These are phyloP conservation scores for Mystacides longicornis DNA, from an alignment of 2,888 invertebrate genomes.

Conservation along the genomic window DNA sequence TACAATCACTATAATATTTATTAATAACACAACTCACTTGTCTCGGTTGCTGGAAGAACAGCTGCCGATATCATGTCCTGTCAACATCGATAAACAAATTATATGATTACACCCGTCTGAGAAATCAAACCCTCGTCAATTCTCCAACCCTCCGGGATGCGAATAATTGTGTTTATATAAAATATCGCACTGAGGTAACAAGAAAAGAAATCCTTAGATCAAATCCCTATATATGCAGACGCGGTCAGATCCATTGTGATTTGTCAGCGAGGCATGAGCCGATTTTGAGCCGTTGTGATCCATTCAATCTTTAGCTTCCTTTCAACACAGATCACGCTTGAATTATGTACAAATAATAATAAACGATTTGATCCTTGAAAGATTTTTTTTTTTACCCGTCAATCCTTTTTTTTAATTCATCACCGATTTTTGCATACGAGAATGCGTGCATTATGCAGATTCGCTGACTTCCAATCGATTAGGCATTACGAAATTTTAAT, in stretches of 20 bases:
- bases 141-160: slow-evolving; percentile 8
- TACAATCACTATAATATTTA: too few relatives aligned
- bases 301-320: slow-evolving; percentile 10
- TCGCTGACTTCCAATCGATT: neutral
- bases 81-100: slow-evolving; percentile 1
- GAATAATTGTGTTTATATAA: slow-evolving; percentile 24
- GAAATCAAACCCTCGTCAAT: slow-evolving; percentile 6
- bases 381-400: too few relatives aligned
- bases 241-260: slow-evolving; percentile 14
- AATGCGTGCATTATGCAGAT: neutral
- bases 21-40: too few relatives aligned
- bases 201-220: too few relatives aligned
- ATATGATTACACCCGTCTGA: neutral
- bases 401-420: too few relatives aligned
- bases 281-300: neutral
- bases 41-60: too few relatives aligned
- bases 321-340: slow-evolving; percentile 7
- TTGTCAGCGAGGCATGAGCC: slow-evolving; percentile 12
- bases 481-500: neutral
- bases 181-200: slow-evolving; percentile 23
- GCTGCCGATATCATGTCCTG: neutral
- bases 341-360: neutral
- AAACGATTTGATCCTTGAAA: too few relatives aligned
- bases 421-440: neutral
- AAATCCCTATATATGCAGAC: too few relatives aligned